Base-by-base conservation (phyloP, 2,797 vertebrate species). In the Xiphophorus birchmanni region DNA sequence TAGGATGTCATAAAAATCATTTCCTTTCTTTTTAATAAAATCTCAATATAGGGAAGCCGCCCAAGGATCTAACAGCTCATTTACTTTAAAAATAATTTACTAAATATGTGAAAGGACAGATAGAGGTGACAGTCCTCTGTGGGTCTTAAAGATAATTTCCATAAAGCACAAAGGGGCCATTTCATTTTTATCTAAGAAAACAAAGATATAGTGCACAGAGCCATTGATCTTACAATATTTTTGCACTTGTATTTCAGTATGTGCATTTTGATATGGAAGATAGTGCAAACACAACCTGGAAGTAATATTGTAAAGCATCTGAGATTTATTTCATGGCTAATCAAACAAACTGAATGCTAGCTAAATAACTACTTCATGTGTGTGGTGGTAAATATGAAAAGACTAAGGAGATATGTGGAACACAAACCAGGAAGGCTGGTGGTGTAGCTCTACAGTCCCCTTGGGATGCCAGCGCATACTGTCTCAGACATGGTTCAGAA, bases 11-110 rank as follows among this genome's bases (percentile, higher is more conserved):
- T 81, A 83, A 67, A 69, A 47, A 65, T 7, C 48, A 37, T 35
- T 74, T 80, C 77, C 76, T 78, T 74, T 56, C 54, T 29, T 47
- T 75, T 71, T 71, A 69, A 69, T 44, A 42, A 42, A 71, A 74
- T 77, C 74, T 82, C 77, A 67, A 73, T 84, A 78, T 79, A 74
- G 75, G 79, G 67, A 78, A 77, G 54, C 73, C 47, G 80, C 71
- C 82, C 67, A 26, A 73, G 69, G 80, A 74, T 75, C 86, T 87
- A 89, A 89, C 79, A 85, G 86, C 81, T 86, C 85, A 75, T 91
- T 93, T 85, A 74, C 78, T 73, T 79, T 56, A 44, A 79, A 78
- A 87, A 83, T 87, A 77, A 92, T 86, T 85, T 37, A 79, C 82
- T 71, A 52, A 56, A 48, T 54, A 71, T 78, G 32, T 5, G 65